Evolutionary conservation across 2,797 vertebrate species (phyloP), one percentile per base, ranked within the genome.

Genomic region (Harpia harpyja): DNA sequence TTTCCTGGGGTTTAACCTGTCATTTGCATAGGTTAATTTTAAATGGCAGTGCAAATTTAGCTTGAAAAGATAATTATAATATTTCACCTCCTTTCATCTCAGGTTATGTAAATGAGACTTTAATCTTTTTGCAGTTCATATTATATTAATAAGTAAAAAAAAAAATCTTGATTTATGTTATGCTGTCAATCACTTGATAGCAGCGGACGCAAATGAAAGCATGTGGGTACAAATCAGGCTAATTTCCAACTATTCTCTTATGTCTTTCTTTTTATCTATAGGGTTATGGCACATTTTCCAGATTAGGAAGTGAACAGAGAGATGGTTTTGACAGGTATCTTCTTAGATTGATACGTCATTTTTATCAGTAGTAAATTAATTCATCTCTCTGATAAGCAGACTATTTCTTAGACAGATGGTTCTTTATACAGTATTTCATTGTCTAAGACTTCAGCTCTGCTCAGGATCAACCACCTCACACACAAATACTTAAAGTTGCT

Each of bases 21-120:
- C 98, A 99, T 99, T 99, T 98, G 97, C 98, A 99, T 98, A 99
- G 99, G 98, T 99, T 99, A 99, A 99, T 99, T 99, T 99, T 99
- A 98, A 99, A 99, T 98, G 98, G 98, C 98, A 98, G 98, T 98
- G 98, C 98, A 99, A 99, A 99, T 99, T 99, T 99, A 98, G 98
- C 98, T 99, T 99, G 98, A 99, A 99, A 99, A 98, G 98, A 99
- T 99, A 99, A 99, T 99, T 99, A 99, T 97, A 99, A 98, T 98
- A 99, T 99, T 98, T 98, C 98, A 98, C 98, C 97, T 97, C 97
- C 98, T 98, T 98, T 98, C 98, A 98, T 98, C 97, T 98, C 97
- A 97, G 98, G 98, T 99, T 99, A 99, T 99, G 98, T 98, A 99
- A 99, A 99, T 99, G 98, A 97, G 96, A 98, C 98, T 98, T 99